Percentiles rank a stretch among this genome's conserved stretches.
These are phyloP conservation scores for Brachionus manjavacas DNA, from an alignment of 1,140 invertebrate species.

Conservation along the genomic window DNA sequence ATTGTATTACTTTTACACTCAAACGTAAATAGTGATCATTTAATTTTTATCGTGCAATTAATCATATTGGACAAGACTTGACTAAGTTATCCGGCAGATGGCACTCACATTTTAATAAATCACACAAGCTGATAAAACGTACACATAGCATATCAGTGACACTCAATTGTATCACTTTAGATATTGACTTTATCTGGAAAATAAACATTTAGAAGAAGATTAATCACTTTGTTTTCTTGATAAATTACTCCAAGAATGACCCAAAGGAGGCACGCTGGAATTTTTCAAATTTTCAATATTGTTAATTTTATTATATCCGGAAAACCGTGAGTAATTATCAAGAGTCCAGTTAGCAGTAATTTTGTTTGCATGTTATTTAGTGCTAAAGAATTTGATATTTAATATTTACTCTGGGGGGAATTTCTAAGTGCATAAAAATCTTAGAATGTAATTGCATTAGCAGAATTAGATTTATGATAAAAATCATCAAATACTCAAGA, in stretches of 20 bases:
- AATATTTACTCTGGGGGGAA: not conserved
- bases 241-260: not conserved
- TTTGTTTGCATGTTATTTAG: constrained; percentile 20
- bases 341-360: constrained; percentile 33
- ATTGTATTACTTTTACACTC: not conserved
- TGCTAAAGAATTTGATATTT: constrained; percentile 22
- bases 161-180: not conserved
- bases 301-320: not conserved
- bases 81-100: not conserved
- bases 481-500: constrained; percentile 33
- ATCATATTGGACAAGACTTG: not conserved
- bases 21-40: not conserved
- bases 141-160: not conserved
- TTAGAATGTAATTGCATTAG: constrained; percentile 23
- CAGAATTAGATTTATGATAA: constrained; percentile 38
- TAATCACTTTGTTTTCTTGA: not conserved
- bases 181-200: not conserved
- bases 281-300: not conserved
- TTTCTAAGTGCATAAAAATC: constrained; percentile 2
- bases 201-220: not conserved
- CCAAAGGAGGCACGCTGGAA: not conserved
- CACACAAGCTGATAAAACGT: not conserved
- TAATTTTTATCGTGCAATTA: not conserved
- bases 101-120: not conserved
- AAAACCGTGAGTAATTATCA: not conserved